These are phyloP conservation scores for Cynocephalus volans DNA, from an alignment of 2,113 vertebrate species.

Conservation along the genomic window DNA sequence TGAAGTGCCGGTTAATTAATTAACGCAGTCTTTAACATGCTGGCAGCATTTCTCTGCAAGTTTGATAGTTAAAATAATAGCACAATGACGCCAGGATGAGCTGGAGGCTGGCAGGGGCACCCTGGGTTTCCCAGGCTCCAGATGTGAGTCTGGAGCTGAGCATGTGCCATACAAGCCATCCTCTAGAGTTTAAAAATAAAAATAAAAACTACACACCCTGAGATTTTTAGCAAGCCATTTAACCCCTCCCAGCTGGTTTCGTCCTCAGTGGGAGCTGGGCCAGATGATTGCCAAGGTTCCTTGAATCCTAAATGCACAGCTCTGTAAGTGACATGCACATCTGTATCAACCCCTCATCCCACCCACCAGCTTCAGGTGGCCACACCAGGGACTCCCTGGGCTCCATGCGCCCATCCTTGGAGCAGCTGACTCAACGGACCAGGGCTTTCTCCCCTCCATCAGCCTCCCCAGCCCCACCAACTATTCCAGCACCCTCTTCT, in stretches of 20 bases:
- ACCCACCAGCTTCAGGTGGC: too few species aligned
- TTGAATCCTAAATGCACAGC: rapidly evolving
- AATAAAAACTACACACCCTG: not conserved
- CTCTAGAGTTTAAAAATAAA: not conserved
- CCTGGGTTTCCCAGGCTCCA: slow-evolving; percentile 35
- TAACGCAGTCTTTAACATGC: slow-evolving; percentile 36
- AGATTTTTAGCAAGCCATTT: not conserved
- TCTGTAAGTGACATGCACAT: not conserved
- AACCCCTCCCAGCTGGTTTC: not conserved
- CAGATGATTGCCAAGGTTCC: not conserved
- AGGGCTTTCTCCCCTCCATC: too few species aligned
- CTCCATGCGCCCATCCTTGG: rapidly evolving
- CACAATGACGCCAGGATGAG: not conserved
- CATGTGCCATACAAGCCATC: not conserved
- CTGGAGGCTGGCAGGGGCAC: not conserved
- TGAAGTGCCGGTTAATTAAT: slow-evolving; percentile 80
- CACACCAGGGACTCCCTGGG: rapidly evolving
- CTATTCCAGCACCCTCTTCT: not conserved
- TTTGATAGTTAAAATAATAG: not conserved
- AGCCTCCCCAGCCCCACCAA: rapidly evolving
- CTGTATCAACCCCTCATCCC: too few species aligned
- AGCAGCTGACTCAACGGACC: not conserved
- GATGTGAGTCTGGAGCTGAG: not conserved
- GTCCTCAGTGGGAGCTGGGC: not conserved
- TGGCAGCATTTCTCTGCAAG: slow-evolving; percentile 13